Evolutionary conservation across 2,888 invertebrate genomes (phyloP).

Genomic region (Thecophora atra): DNA sequence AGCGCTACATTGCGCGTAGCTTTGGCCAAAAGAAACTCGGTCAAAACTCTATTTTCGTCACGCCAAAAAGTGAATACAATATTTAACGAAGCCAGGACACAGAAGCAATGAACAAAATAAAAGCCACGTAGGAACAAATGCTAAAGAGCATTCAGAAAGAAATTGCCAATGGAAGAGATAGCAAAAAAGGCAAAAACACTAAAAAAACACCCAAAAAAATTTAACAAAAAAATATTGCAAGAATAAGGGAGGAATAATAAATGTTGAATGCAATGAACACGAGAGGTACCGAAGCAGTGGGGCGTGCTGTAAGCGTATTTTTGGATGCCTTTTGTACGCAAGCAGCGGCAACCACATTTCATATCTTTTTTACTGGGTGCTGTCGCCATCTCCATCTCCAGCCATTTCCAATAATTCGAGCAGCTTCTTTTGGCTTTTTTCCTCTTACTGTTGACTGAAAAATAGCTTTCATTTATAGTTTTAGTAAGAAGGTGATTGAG

Average conservation of each 20-base stretch:
- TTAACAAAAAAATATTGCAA: too few relatives aligned
- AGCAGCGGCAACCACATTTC: neutral
- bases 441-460: neutral
- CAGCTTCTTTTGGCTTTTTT: neutral
- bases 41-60: constrained; percentile 24
- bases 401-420: neutral
- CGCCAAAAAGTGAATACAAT: neutral
- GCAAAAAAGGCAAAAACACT: too few relatives aligned
- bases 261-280: neutral
- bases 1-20: neutral
- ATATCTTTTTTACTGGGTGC: neutral
- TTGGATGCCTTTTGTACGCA: neutral
- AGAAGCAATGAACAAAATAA: neutral
- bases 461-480: too few relatives aligned
- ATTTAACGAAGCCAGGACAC: neutral
- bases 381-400: neutral
- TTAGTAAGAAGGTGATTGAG: too few relatives aligned
- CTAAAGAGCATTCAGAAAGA: neutral
- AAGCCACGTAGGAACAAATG: neutral
- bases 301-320: constrained; percentile 14
- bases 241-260: neutral
- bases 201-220: too few relatives aligned
- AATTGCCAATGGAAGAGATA: too few relatives aligned
- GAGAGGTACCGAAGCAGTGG: constrained; percentile 16
- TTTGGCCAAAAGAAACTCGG: constrained; percentile 20